Base-by-base conservation (phyloP, 2,113 vertebrate species). In the Burhinus bistriatus region DNA sequence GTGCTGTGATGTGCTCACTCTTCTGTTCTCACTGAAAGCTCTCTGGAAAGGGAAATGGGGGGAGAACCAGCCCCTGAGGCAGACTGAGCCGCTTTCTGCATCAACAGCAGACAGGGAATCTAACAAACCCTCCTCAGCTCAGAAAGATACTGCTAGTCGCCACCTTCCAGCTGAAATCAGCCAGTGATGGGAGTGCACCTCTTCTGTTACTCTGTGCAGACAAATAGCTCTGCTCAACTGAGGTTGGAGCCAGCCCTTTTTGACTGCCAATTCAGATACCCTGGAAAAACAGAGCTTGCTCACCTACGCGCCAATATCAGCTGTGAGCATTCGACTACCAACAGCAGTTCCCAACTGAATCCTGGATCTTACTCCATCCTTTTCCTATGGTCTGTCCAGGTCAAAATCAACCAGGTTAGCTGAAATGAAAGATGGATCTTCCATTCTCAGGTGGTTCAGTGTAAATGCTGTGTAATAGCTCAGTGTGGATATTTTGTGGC, bases 231-330 rank as follows among this genome's bases (percentile, higher is more conserved):
- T 6, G 3, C 36, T 19, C 32, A n/a, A 0, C 42, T 22, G 42
- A 30, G 23, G 32, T 1, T 62, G 61, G 68, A 49, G 70, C 8
- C 7, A 6, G 61, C 36, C 49, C 22, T 40, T 71, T 23, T 20
- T 9, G 51, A 9, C 51, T 34, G 18, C 5, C 23, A 71, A 12
- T 22, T 65, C 32, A 18, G 51, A 19, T 12, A 12, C 15, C 9
- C 36, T 11, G 44, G 22, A 18, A n/a, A 11, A 64, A 49, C 30
- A 55, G 49, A 70, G 55, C 30, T 55, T 5, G 0, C 40, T 36
- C 40, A 23, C 36, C 30, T 14, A 2, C 2, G 1, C 47, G 8
- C 15, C 27, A 4, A 0, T 40, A 26, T n/a, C n/a, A 49, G 15
- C 70, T 49, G 47, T 15, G 36, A 57, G 32, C 64, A 26, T 23